phyloP scores from a whole-genome alignment of 1,140 invertebrate genomes.

The Habropoda laboriosa region DNA sequence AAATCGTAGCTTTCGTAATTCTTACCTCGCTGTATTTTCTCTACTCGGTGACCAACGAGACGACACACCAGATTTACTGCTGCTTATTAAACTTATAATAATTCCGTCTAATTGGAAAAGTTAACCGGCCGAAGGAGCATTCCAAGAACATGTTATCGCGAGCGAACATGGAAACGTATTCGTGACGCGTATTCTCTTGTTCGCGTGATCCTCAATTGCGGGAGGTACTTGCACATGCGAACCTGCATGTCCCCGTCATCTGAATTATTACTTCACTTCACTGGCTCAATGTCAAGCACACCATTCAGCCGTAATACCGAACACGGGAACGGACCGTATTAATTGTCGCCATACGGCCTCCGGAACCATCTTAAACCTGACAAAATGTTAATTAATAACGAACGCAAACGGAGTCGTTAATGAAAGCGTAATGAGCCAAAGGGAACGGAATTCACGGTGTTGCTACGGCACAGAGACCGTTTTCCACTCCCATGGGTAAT shows the following conservation, averaged over 20 bases:
- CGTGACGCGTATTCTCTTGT: background rate
- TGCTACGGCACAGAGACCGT: background rate
- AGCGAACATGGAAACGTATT: background rate
- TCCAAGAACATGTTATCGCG: background rate
- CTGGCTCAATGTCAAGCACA: slow-evolving; percentile 38
- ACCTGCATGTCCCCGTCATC: slow-evolving; percentile 2
- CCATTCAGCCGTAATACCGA: background rate
- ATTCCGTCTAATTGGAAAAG: background rate
- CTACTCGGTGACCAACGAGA: no score
- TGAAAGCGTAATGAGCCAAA: slow-evolving; percentile 35
- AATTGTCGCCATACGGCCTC: background rate
- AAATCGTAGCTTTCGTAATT: no score
- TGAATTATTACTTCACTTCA: slow-evolving; percentile 37
- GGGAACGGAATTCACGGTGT: slow-evolving; percentile 9
- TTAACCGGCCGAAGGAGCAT: background rate
- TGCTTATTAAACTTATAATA: no score
- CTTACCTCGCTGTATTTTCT: no score
- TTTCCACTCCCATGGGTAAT: slow-evolving; percentile 21
- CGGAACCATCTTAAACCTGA: slow-evolving; percentile 18
- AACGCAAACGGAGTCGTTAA: background rate
- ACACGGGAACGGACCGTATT: background rate
- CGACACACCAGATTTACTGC: no score
- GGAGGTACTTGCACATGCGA: slow-evolving; percentile 13
- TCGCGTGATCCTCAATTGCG: slow-evolving; percentile 26
- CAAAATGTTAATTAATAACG: slow-evolving; percentile 39